Evolutionary conservation across 2,888 invertebrate species (phyloP), one percentile per base, ranked within the genome.

Genomic region (Drosophila pegasa): DNA sequence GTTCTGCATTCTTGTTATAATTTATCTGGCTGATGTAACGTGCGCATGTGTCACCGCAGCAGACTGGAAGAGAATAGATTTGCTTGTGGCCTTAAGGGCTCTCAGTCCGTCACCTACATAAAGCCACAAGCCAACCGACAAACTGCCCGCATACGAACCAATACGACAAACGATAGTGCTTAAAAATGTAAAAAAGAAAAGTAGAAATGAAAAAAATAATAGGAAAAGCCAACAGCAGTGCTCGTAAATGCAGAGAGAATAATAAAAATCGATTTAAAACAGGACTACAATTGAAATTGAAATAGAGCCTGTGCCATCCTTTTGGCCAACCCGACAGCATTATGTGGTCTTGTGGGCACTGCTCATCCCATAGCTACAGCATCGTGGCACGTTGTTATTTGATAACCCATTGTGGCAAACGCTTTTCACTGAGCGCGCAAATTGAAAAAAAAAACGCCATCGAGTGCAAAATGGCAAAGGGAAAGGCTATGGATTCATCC

Each of bases 241-340:
- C 45, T 63, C 40, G 69, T 59, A 71, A 54, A 66, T 71, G 73
- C 47, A 57, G 67, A 58, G 47, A 50, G 47, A 85, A 88, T 88
- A 88, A 80, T 82, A 82, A 85, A 85, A 85, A 85, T 85, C 85
- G 85, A 85, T 85, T 85, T 87, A 87, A 75, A 85, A 87, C 87
- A 87, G 87, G 85, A 43, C 81, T 71, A 54, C 77, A 85, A 88
- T 84, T 79, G 87, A 84, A 85, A 87, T 85, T 87, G 85, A 84
- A 84, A 88, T 84, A 84, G 80, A 79, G 74, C 57, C 65, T 43
- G 69, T 43, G 59, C 48, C 63, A 52, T 48, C 67, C 71, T 57
- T 61, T 68, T 25, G 33, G 50, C 67, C 57, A 57, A 45, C 43
- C 43, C 40, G 55, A 33, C 65, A 37, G 66, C 73, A 73, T 77